These are phyloP conservation scores for Tenthredo amoena DNA, from an alignment of 2,888 invertebrate genomes.

Conservation along the genomic window DNA sequence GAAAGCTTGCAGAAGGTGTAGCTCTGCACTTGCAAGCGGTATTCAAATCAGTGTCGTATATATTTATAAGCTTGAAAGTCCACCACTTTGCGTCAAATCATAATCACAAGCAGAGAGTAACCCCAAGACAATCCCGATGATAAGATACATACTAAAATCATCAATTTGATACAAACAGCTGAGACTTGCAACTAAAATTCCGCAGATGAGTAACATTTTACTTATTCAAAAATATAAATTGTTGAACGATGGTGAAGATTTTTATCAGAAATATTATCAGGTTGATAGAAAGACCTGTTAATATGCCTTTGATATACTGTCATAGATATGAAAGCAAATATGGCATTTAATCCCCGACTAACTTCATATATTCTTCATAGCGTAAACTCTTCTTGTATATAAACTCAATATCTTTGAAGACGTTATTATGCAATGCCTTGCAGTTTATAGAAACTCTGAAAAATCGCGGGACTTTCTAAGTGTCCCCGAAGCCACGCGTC, in stretches of 20 bases:
- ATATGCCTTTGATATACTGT: not conserved
- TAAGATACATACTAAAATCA: not conserved
- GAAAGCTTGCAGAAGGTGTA: not conserved
- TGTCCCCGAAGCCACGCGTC: not conserved
- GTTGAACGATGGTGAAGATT: no score
- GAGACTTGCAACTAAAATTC: no score
- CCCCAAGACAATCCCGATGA: not conserved
- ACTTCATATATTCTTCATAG: not conserved
- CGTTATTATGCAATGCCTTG: not conserved
- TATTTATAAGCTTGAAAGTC: not conserved
- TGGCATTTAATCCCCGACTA: not conserved
- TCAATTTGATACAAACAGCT: not conserved
- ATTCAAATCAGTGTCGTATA: not conserved
- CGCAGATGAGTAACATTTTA: no score
- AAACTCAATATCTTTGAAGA: not conserved
- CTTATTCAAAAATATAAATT: no score
- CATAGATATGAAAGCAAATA: not conserved
- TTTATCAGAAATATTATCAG: not conserved
- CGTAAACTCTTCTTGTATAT: not conserved
- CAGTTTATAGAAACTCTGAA: not conserved
- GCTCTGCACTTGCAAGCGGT: slow-evolving; percentile 5
- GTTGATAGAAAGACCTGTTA: not conserved
- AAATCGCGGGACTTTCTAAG: not conserved
- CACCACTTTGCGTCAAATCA: not conserved
- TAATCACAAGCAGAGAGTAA: not conserved